Evolutionary conservation across 2,797 vertebrate species (phyloP).

Genomic region (Crocodylus rhombifer): DNA sequence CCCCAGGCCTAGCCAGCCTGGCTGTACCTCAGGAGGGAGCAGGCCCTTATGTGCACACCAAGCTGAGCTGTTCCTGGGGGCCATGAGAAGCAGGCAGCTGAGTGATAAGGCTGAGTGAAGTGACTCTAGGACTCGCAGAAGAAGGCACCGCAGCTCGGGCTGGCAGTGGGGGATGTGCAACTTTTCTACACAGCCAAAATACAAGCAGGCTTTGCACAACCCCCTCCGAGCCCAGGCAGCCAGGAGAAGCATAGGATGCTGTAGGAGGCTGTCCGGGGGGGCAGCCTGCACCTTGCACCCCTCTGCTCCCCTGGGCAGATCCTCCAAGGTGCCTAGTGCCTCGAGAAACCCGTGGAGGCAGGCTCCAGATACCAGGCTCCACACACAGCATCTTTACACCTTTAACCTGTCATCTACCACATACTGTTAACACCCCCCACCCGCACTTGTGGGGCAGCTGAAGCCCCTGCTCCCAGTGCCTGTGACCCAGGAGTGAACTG

Average conservation of each 20-base stretch:
- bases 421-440: neutral
- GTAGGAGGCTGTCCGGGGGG: neutral
- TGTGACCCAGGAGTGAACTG: neutral
- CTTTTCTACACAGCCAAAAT: slow-evolving; percentile 40
- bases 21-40: neutral
- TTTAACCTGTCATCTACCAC: no score
- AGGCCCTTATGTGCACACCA: slow-evolving; percentile 18
- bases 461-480: neutral
- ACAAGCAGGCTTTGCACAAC: slow-evolving; percentile 27
- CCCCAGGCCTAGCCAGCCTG: neutral
- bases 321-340: no score
- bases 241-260: neutral
- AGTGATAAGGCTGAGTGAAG: neutral
- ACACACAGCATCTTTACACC: no score
- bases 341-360: no score
- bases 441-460: neutral
- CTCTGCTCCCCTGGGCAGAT: accelerated
- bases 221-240: neutral
- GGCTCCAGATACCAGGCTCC: no score
- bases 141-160: slow-evolving; percentile 11
- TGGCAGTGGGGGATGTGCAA: slow-evolving; percentile 29
- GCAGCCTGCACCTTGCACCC: accelerated
- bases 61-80: slow-evolving; percentile 14
- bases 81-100: neutral
- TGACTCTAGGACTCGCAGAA: neutral